These are phyloP conservation scores for Temnothorax curvispinosus DNA, from an alignment of 1,140 invertebrate species.

Conservation along the genomic window DNA sequence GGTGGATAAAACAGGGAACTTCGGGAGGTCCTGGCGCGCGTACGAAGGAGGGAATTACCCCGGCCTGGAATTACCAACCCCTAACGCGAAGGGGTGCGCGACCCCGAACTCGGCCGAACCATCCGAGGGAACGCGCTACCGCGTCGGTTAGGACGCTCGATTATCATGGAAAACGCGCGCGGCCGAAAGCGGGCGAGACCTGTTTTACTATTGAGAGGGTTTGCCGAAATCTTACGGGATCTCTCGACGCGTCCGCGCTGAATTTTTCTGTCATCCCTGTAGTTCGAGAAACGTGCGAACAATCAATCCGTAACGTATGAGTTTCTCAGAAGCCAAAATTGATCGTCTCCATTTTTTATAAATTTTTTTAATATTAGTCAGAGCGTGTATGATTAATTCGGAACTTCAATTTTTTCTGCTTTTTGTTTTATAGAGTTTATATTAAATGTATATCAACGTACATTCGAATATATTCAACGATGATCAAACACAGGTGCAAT, in stretches of 20 bases:
- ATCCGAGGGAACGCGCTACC: conserved; percentile 46
- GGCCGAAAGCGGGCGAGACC: conserved; percentile 14
- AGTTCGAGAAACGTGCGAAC: background rate
- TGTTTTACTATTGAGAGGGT: conserved; percentile 37
- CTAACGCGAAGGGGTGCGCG: conserved; percentile 54
- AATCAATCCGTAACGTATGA: background rate
- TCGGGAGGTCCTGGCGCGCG: conserved; percentile 28
- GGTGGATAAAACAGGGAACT: conserved; percentile 82
- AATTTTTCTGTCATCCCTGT: background rate
- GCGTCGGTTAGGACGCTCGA: conserved; percentile 41
- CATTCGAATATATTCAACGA: background rate
- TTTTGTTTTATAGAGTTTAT: background rate
- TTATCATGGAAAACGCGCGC: conserved; percentile 56
- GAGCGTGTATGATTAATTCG: background rate
- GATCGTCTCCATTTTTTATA: background rate
- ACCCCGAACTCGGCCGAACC: conserved; percentile 35
- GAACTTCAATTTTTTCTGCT: background rate
- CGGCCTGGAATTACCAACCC: conserved; percentile 69
- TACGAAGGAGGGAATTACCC: conserved; percentile 38
- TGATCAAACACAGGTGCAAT: background rate
- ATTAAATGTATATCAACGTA: background rate
- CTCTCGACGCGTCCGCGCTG: background rate
- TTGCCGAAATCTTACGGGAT: conserved; percentile 30
- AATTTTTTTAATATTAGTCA: background rate
- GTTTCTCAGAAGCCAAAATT: background rate